Percentiles rank a stretch among this genome's conserved stretches.
phyloP scores from a whole-genome alignment of 1,140 invertebrate genomes.

The Parasteatoda tepidariorum region DNA sequence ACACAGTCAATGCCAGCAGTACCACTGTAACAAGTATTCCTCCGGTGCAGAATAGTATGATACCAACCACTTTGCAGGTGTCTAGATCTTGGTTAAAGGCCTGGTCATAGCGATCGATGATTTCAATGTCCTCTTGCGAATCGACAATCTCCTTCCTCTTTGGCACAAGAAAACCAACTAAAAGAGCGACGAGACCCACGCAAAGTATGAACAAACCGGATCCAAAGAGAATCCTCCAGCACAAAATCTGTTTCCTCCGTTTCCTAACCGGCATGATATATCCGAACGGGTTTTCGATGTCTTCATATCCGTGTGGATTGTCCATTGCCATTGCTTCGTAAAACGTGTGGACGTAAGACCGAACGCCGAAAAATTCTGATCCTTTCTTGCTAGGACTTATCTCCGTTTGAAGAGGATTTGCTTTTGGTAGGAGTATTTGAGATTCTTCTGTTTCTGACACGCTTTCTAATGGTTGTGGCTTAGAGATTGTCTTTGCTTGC shows the following conservation, averaged over 20 bases:
- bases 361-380: slow-evolving; percentile 62
- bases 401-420: neutral
- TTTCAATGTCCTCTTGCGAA: slow-evolving; percentile 68
- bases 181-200: slow-evolving; percentile 70
- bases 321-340: slow-evolving; percentile 61
- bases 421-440: neutral
- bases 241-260: slow-evolving; percentile 13
- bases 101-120: slow-evolving; percentile 70
- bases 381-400: neutral
- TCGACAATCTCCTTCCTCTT: slow-evolving; percentile 69
- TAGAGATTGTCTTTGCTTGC: slow-evolving; percentile 33
- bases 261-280: slow-evolving; percentile 15
- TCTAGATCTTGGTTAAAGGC: slow-evolving; percentile 72
- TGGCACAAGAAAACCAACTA: slow-evolving; percentile 72
- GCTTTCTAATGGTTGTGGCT: slow-evolving; percentile 38
- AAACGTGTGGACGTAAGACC: slow-evolving; percentile 63
- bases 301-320: slow-evolving; percentile 52
- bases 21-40: slow-evolving; percentile 70
- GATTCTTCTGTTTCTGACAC: slow-evolving; percentile 47
- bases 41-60: slow-evolving; percentile 72
- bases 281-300: neutral
- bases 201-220: slow-evolving; percentile 69
- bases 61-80: slow-evolving; percentile 71
- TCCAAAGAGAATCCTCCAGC: slow-evolving; percentile 18
- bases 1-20: slow-evolving; percentile 71